Conservation (phyloP, 2,113 vertebrate genomes). For the Xenus cinereus region DNA sequence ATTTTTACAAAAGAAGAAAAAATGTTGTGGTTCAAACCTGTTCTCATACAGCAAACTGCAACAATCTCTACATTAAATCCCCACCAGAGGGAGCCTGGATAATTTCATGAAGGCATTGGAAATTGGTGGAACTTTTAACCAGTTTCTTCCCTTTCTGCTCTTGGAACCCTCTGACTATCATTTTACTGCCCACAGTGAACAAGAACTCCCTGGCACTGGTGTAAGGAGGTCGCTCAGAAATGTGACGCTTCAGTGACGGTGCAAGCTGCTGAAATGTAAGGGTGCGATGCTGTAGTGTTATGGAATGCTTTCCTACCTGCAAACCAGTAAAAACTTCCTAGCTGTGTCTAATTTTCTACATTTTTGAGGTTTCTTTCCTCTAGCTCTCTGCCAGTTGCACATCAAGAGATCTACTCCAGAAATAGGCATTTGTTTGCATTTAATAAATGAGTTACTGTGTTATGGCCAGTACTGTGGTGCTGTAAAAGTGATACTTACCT, state of each 20-base stretch:
- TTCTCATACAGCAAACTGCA: neutral
- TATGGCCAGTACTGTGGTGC: neutral
- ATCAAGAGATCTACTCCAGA: neutral
- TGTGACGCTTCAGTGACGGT: neutral
- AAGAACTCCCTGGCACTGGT: neutral
- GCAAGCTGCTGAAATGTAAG: neutral
- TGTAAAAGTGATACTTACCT: neutral
- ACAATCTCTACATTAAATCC: neutral
- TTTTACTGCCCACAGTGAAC: neutral
- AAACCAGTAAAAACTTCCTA: neutral
- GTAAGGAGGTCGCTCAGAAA: neutral
- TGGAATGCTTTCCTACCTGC: neutral
- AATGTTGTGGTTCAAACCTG: neutral
- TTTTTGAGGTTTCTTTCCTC: neutral
- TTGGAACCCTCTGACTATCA: neutral
- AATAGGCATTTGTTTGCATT: neutral
- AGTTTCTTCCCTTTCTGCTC: neutral
- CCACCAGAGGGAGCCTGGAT: conserved; percentile 61
- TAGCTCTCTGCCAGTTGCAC: neutral
- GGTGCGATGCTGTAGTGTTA: neutral
- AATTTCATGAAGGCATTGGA: neutral
- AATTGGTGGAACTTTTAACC: neutral
- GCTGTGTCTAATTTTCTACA: neutral
- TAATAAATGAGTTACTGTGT: neutral
- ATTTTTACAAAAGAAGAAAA: neutral